phyloP scores from a whole-genome alignment of 2,797 vertebrate genomes.

The Meda fulgida region DNA sequence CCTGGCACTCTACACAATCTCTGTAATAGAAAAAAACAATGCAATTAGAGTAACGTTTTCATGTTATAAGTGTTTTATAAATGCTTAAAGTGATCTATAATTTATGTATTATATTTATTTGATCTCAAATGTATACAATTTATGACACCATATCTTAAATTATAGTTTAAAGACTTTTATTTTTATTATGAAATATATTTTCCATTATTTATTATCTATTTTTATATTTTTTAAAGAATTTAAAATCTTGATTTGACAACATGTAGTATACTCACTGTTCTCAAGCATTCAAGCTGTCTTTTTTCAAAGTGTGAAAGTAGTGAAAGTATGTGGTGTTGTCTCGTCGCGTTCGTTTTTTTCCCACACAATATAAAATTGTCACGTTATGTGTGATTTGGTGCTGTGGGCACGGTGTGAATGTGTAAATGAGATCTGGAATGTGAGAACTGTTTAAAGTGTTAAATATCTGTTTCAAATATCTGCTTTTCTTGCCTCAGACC shows the following conservation, averaged over 20 bases:
- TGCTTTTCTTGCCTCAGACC: slow-evolving; percentile 76
- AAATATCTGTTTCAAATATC: not conserved
- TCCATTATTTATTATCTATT: not conserved
- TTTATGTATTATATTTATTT: not conserved
- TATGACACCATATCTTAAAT: not conserved
- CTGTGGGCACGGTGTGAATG: not conserved
- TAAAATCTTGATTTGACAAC: not conserved
- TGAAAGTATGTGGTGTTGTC: not conserved
- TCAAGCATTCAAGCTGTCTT: not conserved
- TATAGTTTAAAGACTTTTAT: not conserved
- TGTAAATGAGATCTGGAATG: slow-evolving; percentile 32
- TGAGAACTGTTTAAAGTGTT: slow-evolving; percentile 30
- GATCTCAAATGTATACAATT: not conserved
- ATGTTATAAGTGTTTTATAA: not conserved
- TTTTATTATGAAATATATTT: not conserved
- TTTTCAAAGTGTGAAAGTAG: not conserved
- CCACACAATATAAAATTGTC: not conserved
- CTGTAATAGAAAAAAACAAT: not conserved
- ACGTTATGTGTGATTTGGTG: slow-evolving; percentile 2
- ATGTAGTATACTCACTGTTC: not conserved
- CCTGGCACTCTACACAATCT: not conserved
- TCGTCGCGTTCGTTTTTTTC: not conserved
- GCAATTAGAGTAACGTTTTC: not conserved
- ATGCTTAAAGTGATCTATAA: not conserved
- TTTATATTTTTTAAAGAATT: not conserved